Base-by-base conservation (phyloP, 2,797 vertebrate species). In the Spinus olivaceus region DNA sequence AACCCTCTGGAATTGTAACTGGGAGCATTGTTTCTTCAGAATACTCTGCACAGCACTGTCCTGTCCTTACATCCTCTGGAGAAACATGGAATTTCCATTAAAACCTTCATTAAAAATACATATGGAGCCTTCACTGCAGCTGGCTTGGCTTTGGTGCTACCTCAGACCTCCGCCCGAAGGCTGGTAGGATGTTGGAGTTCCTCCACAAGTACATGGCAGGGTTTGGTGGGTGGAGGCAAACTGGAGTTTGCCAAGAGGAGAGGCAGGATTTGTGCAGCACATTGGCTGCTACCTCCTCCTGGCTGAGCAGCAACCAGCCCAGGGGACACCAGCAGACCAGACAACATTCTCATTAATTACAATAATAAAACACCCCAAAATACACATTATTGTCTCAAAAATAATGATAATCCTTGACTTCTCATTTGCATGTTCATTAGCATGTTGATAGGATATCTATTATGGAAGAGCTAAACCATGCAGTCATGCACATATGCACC, bases 261-360 rank as follows among this genome's bases (percentile, higher is more conserved):
- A 64, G 44, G 37, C 54, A 74, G 49, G 64, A 49, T 82, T 47
- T 86, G 74, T 14, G 50, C 37, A 63, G 69, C 49, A 18, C 33
- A 8, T 57, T 17, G 19, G 33, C 63, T 66, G 49, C 85, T 23
- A 12, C 65, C 9, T 85, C 88, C 69, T 77, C 33, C 74, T 46
- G 46, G 86, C 61, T 74, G 71, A 74, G 74, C 73, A 56, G 51
- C 41, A 14, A 50, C 18, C 73, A 72, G 80, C 8, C 92, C 59
- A 42, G 56, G 67, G 54, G 56, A 94, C 66, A 66, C 61, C 60
- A 88, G 33, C 24, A 33, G 47, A 59, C 54, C 70, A 77, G 64
- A 78, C 51, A 91, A 79, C 71, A 15, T 37, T 51, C 69, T 39
- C 72, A 92, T 89, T 94, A 81, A 84, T 78, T 93, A 88, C 60